Base-by-base conservation (phyloP, 2,888 invertebrate genomes). In the Oligia strigilis region DNA sequence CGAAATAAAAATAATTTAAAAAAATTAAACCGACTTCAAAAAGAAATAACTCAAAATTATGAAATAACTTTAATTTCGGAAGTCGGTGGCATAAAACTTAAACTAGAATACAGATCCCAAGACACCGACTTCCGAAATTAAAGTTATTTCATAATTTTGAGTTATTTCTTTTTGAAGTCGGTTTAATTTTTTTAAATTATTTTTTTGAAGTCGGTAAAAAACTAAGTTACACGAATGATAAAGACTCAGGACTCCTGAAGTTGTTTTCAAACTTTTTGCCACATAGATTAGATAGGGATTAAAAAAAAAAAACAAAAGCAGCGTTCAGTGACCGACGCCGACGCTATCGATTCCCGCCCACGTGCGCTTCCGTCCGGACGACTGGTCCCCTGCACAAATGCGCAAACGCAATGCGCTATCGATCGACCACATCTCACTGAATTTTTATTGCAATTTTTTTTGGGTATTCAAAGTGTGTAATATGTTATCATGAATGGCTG, bases 241-340 rank as follows among this genome's bases (percentile, higher is more conserved):
- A 23, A 52, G 29, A 52, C 9, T 74, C 2, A n/a, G 43, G 46
- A n/a, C n/a, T 43, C 4, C 11, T 17, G 55, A 67, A 17, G 40
- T 36, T 46, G 43, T 67, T 67, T 49, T n/a, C 17, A 40, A 23
- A 65, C 8, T 43, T 17, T 43, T 8, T 23, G 23, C 14, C 17
- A 29, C 9, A 69, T 19, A 74, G 86, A 83, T 87, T 83, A 87
- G 67, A 69, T 72, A 65, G 2, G 70, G 11, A 14, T 69, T 46
- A 75, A 84, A 80, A 81, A 84, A 80, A 81, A 36, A 77, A 76
- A 84, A 87, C 73, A 70, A 85, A 89, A 92, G 93, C 49, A 66
- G 58, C 84, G 84, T 84, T 93, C 93, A 94, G 88, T 94, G 94
- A 94, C 94, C 95, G 91, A 69, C 60, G 74, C 94, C 95, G 91